Evolutionary conservation across 2,888 invertebrate genomes (phyloP).

Genomic region (Mesorhabditis belari): DNA sequence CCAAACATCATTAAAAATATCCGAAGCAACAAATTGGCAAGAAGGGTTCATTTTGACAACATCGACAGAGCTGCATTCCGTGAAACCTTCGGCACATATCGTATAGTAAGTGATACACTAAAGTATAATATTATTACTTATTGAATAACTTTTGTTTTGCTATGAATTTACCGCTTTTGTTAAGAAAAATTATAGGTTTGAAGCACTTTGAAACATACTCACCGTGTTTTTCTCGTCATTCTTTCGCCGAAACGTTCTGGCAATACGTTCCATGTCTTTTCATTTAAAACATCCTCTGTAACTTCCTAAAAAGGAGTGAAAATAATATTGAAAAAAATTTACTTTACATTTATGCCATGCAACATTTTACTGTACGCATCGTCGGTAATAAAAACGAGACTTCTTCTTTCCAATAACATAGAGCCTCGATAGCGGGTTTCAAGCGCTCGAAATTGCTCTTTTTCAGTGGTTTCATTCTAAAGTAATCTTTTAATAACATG

Average conservation of each 20-base stretch:
- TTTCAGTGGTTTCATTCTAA: neutral
- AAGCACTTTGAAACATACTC: neutral
- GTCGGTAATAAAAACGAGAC: conserved; percentile 76
- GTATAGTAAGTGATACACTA: conserved; percentile 21
- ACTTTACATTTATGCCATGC: conserved; percentile 44
- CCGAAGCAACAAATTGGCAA: too few relatives aligned
- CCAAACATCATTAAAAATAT: too few relatives aligned
- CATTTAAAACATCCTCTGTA: conserved; percentile 20
- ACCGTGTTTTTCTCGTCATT: conserved; percentile 17
- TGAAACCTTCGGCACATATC: conserved; percentile 22
- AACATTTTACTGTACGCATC: conserved; percentile 71
- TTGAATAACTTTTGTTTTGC: too few relatives aligned
- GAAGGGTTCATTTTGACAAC: too few relatives aligned
- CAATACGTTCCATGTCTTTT: conserved; percentile 20
- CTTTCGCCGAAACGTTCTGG: conserved; percentile 11
- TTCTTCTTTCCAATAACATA: conserved; percentile 76
- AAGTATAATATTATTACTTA: too few relatives aligned
- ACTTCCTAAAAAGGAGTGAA: conserved; percentile 7
- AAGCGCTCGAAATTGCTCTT: too few relatives aligned
- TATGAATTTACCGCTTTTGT: too few relatives aligned
- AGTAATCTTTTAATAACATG: too few relatives aligned
- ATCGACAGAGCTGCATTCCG: neutral
- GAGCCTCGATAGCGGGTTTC: conserved; percentile 33
- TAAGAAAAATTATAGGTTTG: neutral
- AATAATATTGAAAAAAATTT: neutral